phyloP scores from a whole-genome alignment of 2,888 invertebrate species.

The Ophonus ardosiacus region DNA sequence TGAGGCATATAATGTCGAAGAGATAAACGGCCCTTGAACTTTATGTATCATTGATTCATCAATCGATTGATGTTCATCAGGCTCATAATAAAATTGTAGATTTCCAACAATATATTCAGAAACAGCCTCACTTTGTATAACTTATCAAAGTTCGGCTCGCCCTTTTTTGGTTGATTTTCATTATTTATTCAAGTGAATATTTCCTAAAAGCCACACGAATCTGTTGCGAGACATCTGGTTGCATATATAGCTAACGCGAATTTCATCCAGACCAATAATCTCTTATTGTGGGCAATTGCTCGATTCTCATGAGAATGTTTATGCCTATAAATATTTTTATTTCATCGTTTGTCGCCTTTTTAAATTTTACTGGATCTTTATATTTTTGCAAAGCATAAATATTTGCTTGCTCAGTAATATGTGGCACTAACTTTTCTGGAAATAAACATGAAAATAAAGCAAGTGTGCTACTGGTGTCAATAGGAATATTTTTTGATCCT shows the following conservation, averaged over 20 bases:
- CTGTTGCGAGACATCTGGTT: constrained; percentile 64
- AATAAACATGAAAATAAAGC: constrained; percentile 39
- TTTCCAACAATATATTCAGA: constrained; percentile 50
- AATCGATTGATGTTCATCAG: no score
- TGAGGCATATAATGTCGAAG: no score
- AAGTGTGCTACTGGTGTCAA: constrained; percentile 1
- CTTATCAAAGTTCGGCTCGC: constrained; percentile 45
- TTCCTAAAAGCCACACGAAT: constrained; percentile 66
- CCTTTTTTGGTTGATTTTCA: constrained; percentile 65
- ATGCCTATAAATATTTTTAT: constrained; percentile 13
- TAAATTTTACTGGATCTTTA: constrained; percentile 42
- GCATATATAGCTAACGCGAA: constrained; percentile 5
- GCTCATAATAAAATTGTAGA: neutral
- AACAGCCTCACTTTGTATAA: constrained; percentile 66
- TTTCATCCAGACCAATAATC: constrained; percentile 10
- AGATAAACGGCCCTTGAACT: no score
- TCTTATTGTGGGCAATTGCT: neutral
- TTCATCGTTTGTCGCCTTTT: constrained; percentile 17
- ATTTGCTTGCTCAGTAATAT: constrained; percentile 56
- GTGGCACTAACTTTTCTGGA: constrained; percentile 30
- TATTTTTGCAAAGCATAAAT: constrained; percentile 55
- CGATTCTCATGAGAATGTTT: constrained; percentile 3
- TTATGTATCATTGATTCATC: no score
- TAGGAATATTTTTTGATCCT: constrained; percentile 40
- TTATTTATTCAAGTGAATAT: constrained; percentile 68